A percentile compares a stretch with the other conserved stretches of the same genome.
Conservation (phyloP, 2,797 vertebrate species). For the Danio tinwini region DNA sequence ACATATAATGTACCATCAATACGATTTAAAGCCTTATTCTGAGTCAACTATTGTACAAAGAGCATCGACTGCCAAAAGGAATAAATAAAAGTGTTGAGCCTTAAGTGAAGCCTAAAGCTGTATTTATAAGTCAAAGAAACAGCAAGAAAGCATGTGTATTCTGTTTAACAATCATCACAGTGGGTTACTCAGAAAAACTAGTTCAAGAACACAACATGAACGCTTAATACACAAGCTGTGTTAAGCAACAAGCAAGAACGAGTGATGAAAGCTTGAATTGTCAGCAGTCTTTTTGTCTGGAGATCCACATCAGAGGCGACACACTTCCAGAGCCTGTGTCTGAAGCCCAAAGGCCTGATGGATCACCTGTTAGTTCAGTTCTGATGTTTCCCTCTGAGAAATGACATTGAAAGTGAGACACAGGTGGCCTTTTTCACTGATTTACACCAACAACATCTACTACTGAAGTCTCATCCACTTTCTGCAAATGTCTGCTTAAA, state of each 20-base stretch:
- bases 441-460: slow-evolving; percentile 30
- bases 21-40: neutral
- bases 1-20: neutral
- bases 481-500: neutral
- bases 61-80: neutral
- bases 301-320: slow-evolving; percentile 33
- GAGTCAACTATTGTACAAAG: neutral
- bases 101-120: neutral
- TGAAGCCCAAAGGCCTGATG: slow-evolving; percentile 37
- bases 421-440: slow-evolving; percentile 52
- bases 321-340: slow-evolving; percentile 23
- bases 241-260: slow-evolving; percentile 13
- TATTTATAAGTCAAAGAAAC: neutral
- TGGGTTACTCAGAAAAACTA: neutral
- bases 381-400: slow-evolving; percentile 38
- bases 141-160: neutral
- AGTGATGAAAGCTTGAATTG: slow-evolving; percentile 31
- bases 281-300: slow-evolving; percentile 21
- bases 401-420: slow-evolving; percentile 49
- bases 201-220: neutral
- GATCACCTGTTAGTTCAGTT: slow-evolving; percentile 54
- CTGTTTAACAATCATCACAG: slow-evolving; percentile 8
- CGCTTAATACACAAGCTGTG: slow-evolving; percentile 2
- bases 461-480: neutral
- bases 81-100: neutral